These are phyloP conservation scores for Plumapathes pennacea DNA, from an alignment of 92 coral and sea anemone species.

Conservation along the genomic window DNA sequence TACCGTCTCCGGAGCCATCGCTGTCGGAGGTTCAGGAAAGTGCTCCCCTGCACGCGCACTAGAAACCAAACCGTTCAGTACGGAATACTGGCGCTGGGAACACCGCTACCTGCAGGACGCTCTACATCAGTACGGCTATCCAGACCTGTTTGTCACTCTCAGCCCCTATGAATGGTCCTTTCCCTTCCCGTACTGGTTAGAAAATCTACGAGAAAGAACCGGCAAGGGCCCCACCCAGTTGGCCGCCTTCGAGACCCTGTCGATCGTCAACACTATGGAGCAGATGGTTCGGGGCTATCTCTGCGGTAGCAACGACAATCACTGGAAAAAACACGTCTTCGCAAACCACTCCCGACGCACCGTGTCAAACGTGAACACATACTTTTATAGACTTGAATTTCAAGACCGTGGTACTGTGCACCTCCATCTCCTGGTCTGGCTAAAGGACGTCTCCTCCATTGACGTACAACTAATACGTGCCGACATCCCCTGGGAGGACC, in stretches of 20 bases:
- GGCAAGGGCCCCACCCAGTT: conserved; percentile 33
- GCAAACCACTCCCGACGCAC: too few relatives aligned
- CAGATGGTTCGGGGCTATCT: conserved; percentile 41
- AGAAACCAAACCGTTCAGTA: conserved; percentile 40
- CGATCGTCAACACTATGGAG: conserved; percentile 35
- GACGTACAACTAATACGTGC: neutral
- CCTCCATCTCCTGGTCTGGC: neutral
- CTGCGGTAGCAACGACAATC: conserved; percentile 21
- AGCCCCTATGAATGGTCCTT: conserved; percentile 60
- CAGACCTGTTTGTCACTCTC: conserved; percentile 37
- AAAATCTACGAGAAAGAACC: neutral
- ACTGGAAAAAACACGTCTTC: conserved; percentile 39
- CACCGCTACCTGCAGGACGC: conserved; percentile 50
- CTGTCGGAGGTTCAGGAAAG: too few relatives aligned
- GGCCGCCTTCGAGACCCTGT: conserved; percentile 28
- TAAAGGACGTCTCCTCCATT: neutral
- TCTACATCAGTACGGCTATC: conserved; percentile 40
- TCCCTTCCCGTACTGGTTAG: conserved; percentile 43
- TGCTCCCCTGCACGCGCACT: conserved; percentile 40
- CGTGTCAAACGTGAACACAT: too few relatives aligned
- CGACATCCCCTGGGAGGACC: conserved; percentile 14
- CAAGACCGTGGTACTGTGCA: too few relatives aligned
- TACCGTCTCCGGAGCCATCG: conserved; percentile 43
- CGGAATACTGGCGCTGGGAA: conserved; percentile 54
- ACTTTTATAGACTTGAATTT: too few relatives aligned